A percentile compares a stretch with the other conserved stretches of the same genome.
Conservation (phyloP, 2,113 vertebrate genomes). For the Tragulus kanchil region DNA sequence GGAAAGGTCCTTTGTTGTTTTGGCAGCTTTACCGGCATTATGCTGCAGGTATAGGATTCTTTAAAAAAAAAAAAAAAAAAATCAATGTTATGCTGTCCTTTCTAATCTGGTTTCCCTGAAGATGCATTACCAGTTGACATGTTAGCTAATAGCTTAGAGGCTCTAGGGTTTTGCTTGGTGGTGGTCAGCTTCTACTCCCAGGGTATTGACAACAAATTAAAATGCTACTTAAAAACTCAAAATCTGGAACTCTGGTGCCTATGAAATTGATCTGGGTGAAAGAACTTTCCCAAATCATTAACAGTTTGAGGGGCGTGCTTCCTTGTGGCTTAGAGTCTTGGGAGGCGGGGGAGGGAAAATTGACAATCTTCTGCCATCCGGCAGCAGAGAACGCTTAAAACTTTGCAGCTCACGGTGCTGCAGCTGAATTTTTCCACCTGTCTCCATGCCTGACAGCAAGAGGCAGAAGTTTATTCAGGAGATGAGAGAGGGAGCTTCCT, state of each 20-base stretch:
- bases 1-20: conserved; percentile 83
- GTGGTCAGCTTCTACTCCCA: conserved; percentile 71
- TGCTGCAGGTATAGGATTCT: conserved; percentile 85
- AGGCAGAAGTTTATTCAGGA: conserved; percentile 57
- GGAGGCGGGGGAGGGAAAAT: not conserved
- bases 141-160: conserved; percentile 79
- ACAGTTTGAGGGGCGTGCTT: conserved; percentile 12
- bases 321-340: conserved; percentile 20
- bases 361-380: not conserved
- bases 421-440: conserved; percentile 56
- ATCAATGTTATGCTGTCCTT: conserved; percentile 79
- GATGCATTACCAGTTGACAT: conserved; percentile 82
- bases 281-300: conserved; percentile 71
- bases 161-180: conserved; percentile 74
- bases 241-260: conserved; percentile 47
- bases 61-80: conserved; percentile 71
- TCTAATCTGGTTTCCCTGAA: conserved; percentile 79
- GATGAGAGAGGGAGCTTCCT: conserved; percentile 65
- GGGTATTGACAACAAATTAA: conserved; percentile 74
- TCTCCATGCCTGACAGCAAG: not conserved
- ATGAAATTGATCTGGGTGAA: conserved; percentile 38
- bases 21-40: conserved; percentile 76
- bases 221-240: conserved; percentile 72
- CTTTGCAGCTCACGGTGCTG: conserved; percentile 79
- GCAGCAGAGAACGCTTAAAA: conserved; percentile 77